Evolutionary conservation across 1,140 invertebrate genomes (phyloP).

Genomic region (Drosophila repletoides): DNA sequence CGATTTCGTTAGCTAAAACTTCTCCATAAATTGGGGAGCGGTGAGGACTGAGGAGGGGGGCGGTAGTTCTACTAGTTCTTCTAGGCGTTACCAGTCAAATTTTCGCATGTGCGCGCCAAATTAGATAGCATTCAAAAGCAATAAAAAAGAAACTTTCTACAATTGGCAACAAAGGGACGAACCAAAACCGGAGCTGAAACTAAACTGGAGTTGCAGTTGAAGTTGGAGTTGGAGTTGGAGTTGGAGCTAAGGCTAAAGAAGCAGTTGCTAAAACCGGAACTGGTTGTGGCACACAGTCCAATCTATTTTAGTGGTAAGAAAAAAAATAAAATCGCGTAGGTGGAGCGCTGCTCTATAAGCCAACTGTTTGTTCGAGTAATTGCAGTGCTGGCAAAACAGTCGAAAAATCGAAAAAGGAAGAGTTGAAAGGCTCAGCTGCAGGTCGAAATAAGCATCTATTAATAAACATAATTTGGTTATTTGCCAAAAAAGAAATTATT

Average conservation of each 20-base stretch:
- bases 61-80: neutral
- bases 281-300: neutral
- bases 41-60: neutral
- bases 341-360: conserved; percentile 6
- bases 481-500: too few relatives aligned
- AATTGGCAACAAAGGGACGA: conserved; percentile 21
- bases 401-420: too few relatives aligned
- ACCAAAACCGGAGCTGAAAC: neutral
- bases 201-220: too few relatives aligned
- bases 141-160: conserved; percentile 47
- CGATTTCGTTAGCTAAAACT: conserved; percentile 26
- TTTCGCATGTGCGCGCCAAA: conserved; percentile 59
- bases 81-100: conserved; percentile 57
- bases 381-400: neutral
- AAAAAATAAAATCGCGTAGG: conserved; percentile 3
- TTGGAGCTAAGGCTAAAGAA: too few relatives aligned
- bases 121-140: conserved; percentile 60
- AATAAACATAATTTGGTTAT: too few relatives aligned
- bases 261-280: conserved; percentile 11
- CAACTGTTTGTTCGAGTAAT: conserved; percentile 8
- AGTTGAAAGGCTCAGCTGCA: too few relatives aligned
- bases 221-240: too few relatives aligned
- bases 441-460: too few relatives aligned
- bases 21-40: neutral
- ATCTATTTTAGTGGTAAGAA: neutral